Conservation (phyloP, 1,140 invertebrate species). For the Anoplolepis gracilipes region DNA sequence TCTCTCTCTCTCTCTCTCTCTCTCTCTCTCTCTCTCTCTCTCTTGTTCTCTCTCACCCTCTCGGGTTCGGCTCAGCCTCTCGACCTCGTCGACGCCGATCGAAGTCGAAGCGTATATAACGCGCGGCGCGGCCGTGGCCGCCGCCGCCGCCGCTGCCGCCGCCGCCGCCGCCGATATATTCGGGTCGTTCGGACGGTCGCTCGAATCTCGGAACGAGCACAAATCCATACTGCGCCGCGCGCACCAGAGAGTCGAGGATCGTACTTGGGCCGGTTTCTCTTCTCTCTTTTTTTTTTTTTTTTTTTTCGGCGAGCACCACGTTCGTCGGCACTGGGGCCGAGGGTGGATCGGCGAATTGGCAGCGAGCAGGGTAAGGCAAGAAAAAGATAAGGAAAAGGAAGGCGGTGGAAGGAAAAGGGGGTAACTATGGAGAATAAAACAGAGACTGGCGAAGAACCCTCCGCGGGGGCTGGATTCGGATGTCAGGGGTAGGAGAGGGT, state of each 20-base stretch:
- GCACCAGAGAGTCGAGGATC: slow-evolving; percentile 41
- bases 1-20: too few relatives aligned
- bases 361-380: not conserved
- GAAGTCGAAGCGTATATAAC: slow-evolving; percentile 58
- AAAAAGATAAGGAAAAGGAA: slow-evolving; percentile 3
- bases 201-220: slow-evolving; percentile 47
- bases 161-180: slow-evolving; percentile 47
- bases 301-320: slow-evolving; percentile 37
- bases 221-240: slow-evolving; percentile 46
- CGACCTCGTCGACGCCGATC: slow-evolving; percentile 63
- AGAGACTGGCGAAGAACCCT: slow-evolving; percentile 19
- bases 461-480: slow-evolving; percentile 6
- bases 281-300: slow-evolving; percentile 48
- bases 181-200: slow-evolving; percentile 36
- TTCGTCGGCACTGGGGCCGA: not conserved
- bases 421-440: slow-evolving; percentile 27
- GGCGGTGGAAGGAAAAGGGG: slow-evolving; percentile 47
- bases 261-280: slow-evolving; percentile 45
- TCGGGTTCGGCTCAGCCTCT: slow-evolving; percentile 50
- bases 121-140: slow-evolving; percentile 15
- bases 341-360: not conserved
- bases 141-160: too few relatives aligned
- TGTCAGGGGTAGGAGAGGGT: slow-evolving; percentile 40
- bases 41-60: slow-evolving; percentile 4
- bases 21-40: not conserved